Percentiles rank a stretch among this genome's conserved stretches.
Conservation (phyloP, 1,140 invertebrate species). For the Lamellibrachia luymesi region DNA sequence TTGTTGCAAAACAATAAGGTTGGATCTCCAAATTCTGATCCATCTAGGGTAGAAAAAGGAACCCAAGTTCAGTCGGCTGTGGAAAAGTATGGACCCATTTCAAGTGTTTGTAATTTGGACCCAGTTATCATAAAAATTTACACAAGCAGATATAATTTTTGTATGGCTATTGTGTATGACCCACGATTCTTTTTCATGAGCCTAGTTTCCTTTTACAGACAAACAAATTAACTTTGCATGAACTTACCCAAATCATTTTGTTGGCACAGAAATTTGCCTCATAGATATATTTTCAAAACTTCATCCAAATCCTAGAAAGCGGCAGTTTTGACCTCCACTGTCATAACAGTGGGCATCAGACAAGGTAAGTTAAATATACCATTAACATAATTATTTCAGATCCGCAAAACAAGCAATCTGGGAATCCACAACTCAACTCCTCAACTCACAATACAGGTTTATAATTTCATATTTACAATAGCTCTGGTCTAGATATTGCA, state of each 20-base stretch:
- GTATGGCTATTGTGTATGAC: no score
- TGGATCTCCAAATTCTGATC: no score
- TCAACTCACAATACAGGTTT: background rate
- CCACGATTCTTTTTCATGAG: no score
- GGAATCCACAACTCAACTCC: background rate
- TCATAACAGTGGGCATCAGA: background rate
- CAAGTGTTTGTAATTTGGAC: no score
- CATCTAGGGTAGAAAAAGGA: no score
- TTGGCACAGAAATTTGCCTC: background rate
- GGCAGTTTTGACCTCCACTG: background rate
- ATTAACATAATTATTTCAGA: background rate
- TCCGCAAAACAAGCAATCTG: background rate
- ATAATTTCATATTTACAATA: background rate
- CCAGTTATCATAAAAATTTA: no score
- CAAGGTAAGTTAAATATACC: background rate
- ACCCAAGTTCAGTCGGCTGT: no score
- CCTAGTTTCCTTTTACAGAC: no score
- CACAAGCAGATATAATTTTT: no score
- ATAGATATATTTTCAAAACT: background rate
- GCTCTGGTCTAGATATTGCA: background rate
- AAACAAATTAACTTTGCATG: background rate
- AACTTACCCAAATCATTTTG: background rate
- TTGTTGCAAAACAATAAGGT: no score
- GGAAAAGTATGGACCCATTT: no score
- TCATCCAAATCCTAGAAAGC: background rate